Evolutionary conservation across 2,888 invertebrate species (phyloP), one percentile per base, ranked within the genome.

Genomic region (Eristalis arbustorum): DNA sequence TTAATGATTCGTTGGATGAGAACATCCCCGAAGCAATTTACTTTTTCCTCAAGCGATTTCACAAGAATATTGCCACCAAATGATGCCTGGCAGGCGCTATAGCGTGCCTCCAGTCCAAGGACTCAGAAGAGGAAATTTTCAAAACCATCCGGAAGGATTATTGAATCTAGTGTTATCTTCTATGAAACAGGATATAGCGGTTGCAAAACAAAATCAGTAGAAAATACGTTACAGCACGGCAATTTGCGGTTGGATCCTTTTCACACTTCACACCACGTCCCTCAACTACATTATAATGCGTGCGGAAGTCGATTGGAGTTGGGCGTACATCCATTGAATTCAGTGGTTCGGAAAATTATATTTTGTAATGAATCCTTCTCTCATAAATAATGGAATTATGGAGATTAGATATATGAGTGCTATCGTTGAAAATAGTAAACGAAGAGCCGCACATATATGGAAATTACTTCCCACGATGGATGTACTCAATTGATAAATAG

Each of bases 351-450:
- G 91, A 92, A 92, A 91, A 91, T 91, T 91, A 91, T 91, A 91
- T 92, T 91, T 91, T 91, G 87, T 79, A 79, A 84, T 79, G 83
- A 88, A 84, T 84, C 84, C 84, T 79, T 76, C 72, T 72, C 91
- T 91, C 91, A 92, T 91, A 92, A 91, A 92, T 92, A 91, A 91
- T 91, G 91, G 90, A 91, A 91, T 92, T 91, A 91, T 91, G 91
- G 90, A 91, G 91, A 91, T 91, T 85, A 85, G 81, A 81, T 77
- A 66, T 68, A 56, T 63, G 72, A 59, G 67, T 63, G 66, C 66
- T 62, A 67, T 62, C 80, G 62, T 11, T 79, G 71, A 80, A 76
- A 81, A 68, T 81, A 85, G 81, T 73, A 49, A 81, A 68, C 13
- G 34, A 49, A 73, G 73, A 25, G n/a, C 57, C 14, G 37, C n/a